Conservation (phyloP, 2,113 vertebrate species). For the Telmatochromis brichardi region DNA sequence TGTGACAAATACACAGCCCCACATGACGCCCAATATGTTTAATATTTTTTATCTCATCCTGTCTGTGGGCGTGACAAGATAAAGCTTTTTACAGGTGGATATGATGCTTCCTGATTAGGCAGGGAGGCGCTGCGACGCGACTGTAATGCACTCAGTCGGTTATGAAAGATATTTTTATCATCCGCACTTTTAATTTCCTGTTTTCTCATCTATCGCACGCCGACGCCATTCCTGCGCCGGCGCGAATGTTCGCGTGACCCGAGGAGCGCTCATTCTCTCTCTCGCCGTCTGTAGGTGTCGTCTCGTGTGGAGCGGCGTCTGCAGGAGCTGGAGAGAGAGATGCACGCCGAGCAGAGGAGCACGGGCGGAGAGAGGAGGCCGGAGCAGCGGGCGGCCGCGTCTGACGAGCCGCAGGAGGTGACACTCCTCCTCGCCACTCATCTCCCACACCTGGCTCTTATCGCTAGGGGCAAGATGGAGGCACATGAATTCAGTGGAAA, state of each 20-base stretch:
- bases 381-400: constrained; percentile 70
- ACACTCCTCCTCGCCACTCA: neutral
- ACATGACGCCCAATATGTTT: neutral
- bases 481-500: neutral
- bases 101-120: constrained; percentile 17
- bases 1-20: neutral
- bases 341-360: constrained; percentile 70
- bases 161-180: neutral
- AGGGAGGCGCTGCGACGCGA: neutral
- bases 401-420: constrained; percentile 83
- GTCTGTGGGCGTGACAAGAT: constrained; percentile 13
- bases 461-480: neutral
- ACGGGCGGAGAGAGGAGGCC: constrained; percentile 64
- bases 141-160: neutral
- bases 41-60: constrained; percentile 28
- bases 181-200: constrained; percentile 32
- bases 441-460: neutral
- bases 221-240: neutral
- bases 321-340: constrained; percentile 83
- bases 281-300: constrained; percentile 71
- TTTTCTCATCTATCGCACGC: constrained; percentile 11
- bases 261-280: neutral
- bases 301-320: constrained; percentile 83
- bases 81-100: constrained; percentile 5
- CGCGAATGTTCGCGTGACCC: neutral